Evolutionary conservation across 2,113 vertebrate genomes (phyloP), one percentile per base, ranked within the genome.

Genomic region (Stigmatopora argus): DNA sequence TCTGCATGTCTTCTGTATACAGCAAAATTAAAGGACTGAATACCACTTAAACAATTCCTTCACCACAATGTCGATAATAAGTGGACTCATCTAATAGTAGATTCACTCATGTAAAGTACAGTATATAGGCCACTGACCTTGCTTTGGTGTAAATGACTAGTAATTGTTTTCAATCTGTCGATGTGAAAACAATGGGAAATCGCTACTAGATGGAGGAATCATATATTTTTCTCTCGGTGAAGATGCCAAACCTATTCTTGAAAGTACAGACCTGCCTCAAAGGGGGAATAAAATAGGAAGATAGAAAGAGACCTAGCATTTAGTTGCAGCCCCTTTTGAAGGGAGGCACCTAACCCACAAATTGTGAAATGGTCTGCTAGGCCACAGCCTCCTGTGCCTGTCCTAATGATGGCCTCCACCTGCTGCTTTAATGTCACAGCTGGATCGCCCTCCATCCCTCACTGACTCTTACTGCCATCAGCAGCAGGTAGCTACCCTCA

Each of bases 401-500:
- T 92, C 93, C 94, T 98, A 96, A 98, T 97, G 95, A 94, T 92
- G 92, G 94, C 91, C 88, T 94, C 94, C 94, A 96, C 95, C 96
- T 96, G 95, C 95, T 96, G 95, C 95, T 96, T 96, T 95, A 98
- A 94, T 95, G 94, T 94, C 95, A 92, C 94, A 95, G 94, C 94
- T 97, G 94, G 95, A 96, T 93, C 91, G 85, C 44, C 93, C 92
- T 93, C 92, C 93, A 94, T 92, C 94, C 93, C 91, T 94, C 91
- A 93, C 92, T 94, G 94, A 92, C 83, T 89, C 78, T 72, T 80
- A 81, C 84, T 90, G 92, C 90, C 84, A 86, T 86, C 84, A 88
- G 79, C 88, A 86, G 84, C 83, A 87, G 82, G 85, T 86, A 87
- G 80, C 82, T 79, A 71, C 81, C 72, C 79, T 70, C 72, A 64